phyloP scores from a whole-genome alignment of 2,113 vertebrate species.

The Spermophilus dauricus region DNA sequence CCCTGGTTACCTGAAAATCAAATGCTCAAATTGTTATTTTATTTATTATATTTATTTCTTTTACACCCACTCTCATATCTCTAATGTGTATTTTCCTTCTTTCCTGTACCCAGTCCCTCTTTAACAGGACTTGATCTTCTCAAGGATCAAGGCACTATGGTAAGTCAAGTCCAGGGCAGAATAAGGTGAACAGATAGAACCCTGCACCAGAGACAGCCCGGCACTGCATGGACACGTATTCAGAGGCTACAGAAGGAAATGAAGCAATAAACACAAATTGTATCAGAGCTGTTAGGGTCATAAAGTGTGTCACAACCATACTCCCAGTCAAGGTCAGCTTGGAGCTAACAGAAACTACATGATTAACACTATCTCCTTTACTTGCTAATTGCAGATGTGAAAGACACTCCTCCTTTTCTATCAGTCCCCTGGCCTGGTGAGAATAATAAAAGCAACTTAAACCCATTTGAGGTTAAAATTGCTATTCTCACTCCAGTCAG shows the following conservation, averaged over 20 bases:
- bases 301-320: constrained; percentile 21
- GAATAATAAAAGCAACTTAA: constrained; percentile 24
- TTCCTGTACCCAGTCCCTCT: background rate
- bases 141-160: background rate
- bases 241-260: background rate
- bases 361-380: background rate
- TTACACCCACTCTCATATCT: background rate
- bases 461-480: background rate
- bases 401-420: background rate
- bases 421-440: background rate
- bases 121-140: background rate
- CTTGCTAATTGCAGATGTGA: background rate
- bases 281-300: background rate
- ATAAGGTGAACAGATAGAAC: background rate
- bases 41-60: background rate
- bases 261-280: constrained; percentile 38
- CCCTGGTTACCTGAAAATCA: constrained; percentile 1
- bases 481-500: background rate
- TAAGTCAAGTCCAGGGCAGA: background rate
- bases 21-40: background rate
- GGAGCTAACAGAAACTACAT: background rate
- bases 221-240: background rate
- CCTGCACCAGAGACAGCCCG: background rate
- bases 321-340: constrained; percentile 32
- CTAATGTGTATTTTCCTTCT: background rate